Conservation (phyloP, 1,140 invertebrate species). For the Pogonomyrmex barbatus region DNA sequence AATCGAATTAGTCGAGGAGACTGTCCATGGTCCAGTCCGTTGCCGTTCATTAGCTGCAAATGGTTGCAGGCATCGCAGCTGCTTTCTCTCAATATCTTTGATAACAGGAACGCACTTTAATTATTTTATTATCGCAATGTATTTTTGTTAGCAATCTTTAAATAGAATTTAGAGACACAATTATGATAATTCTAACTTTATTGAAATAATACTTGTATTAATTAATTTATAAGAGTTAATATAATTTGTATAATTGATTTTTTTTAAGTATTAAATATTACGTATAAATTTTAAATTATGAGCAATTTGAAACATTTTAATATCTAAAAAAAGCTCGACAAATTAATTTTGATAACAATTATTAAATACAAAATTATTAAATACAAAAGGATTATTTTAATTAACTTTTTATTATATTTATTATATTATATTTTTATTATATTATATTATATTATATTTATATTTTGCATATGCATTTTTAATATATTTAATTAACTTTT, state of each 20-base stretch:
- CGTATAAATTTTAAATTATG: background rate
- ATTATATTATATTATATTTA: background rate
- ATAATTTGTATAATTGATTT: background rate
- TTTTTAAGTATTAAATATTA: background rate
- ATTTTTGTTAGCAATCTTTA: background rate
- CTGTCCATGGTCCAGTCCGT: background rate
- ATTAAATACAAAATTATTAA: background rate
- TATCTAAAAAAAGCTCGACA: background rate
- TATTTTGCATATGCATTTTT: background rate
- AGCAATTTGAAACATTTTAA: background rate
- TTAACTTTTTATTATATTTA: background rate
- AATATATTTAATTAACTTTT: background rate
- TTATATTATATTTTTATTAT: background rate
- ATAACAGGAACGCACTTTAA: background rate
- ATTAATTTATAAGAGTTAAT: background rate
- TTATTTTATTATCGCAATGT: background rate
- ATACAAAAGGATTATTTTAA: constrained; percentile 6
- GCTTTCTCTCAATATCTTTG: constrained; percentile 26
- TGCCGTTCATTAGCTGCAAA: constrained; percentile 32
- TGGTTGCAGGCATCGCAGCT: background rate
- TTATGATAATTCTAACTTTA: background rate
- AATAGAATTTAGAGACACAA: background rate
- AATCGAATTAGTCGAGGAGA: constrained; percentile 43
- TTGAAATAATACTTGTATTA: background rate
- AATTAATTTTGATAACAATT: constrained; percentile 4